Base-by-base conservation (phyloP, 2,113 vertebrate genomes). In the Trichomycterus rosablanca region DNA sequence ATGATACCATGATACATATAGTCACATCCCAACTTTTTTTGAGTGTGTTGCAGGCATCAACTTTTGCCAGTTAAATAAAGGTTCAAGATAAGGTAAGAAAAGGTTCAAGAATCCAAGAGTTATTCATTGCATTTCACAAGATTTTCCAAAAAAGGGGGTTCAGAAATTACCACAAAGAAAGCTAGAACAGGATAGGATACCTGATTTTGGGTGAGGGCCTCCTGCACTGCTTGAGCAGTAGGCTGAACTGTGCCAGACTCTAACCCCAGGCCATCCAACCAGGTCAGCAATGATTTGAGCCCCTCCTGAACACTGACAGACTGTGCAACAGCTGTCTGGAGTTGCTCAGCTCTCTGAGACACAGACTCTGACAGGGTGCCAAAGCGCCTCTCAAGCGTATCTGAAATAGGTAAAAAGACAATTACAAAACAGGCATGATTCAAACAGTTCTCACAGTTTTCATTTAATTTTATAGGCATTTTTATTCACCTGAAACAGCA, bases 291-390 rank as follows among this genome's bases (percentile, higher is more conserved):
- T 66, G 79, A 87, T 74, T 90, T 92, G 63, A 98, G 82, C 4
- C 92, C 91, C 76, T 97, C 94, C 75, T 98, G 94, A 24, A 94
- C 93, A 0, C 90, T 98, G 76, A 93, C 91, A 1, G 95, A 96
- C 73, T 93, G 96, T 9, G 95, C 92, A 1, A 97, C 89, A 16
- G 93, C 89, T 35, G 93, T 97, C 82, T 99, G 95, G 54, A 99
- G 88, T 72, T 92, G 83, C 68, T 93, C 86, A 0, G 93, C 91
- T 28, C 88, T 90, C 34, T 89, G 85, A 0, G 89, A 88, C 65
- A 94, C 84, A 3, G 82, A 87, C 8, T 76, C 73, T 1, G 91
- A 94, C 16, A 99, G 88, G 39, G 76, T 85, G 28, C 89, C 86
- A 72, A 93, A 97, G 14, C 83, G 80, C 50, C 83, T 86, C 67